A percentile compares a stretch with the other conserved stretches of the same genome.
Evolutionary conservation across 2,888 invertebrate species (phyloP).

Genomic region (Colostygia pectinataria): DNA sequence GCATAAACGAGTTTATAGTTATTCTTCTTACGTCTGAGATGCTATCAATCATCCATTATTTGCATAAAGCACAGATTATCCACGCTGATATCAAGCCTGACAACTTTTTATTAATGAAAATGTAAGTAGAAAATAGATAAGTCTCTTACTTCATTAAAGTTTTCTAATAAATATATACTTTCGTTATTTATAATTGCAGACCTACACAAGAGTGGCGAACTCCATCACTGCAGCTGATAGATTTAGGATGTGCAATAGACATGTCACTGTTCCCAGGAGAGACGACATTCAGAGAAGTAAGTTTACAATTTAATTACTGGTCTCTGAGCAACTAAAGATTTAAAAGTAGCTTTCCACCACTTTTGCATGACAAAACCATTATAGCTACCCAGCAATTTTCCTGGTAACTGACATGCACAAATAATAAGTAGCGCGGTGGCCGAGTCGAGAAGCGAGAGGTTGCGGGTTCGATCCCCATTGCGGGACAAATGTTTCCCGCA

Average conservation of each 20-base stretch:
- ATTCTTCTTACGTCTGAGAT: slow-evolving; percentile 92
- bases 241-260: slow-evolving; percentile 97
- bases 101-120: slow-evolving; percentile 91
- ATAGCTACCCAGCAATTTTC: too few species aligned
- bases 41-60: slow-evolving; percentile 90
- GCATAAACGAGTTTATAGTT: slow-evolving; percentile 88
- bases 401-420: too few species aligned
- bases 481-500: too few species aligned
- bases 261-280: slow-evolving; percentile 91
- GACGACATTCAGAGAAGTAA: slow-evolving; percentile 87
- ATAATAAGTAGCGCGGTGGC: too few species aligned
- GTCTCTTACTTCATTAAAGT: neutral
- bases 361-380: too few species aligned
- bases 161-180: neutral
- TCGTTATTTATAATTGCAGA: slow-evolving; percentile 59
- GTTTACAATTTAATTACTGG: slow-evolving; percentile 28
- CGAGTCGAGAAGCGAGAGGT: too few species aligned
- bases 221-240: slow-evolving; percentile 92
- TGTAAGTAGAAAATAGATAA: slow-evolving; percentile 82
- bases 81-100: slow-evolving; percentile 98
- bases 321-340: too few species aligned
- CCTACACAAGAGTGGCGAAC: slow-evolving; percentile 85
- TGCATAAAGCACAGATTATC: slow-evolving; percentile 94
- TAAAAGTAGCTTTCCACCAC: too few species aligned
- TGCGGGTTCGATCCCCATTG: too few species aligned